Base-by-base conservation (phyloP, 1,140 invertebrate genomes). In the Cherax destructor region DNA sequence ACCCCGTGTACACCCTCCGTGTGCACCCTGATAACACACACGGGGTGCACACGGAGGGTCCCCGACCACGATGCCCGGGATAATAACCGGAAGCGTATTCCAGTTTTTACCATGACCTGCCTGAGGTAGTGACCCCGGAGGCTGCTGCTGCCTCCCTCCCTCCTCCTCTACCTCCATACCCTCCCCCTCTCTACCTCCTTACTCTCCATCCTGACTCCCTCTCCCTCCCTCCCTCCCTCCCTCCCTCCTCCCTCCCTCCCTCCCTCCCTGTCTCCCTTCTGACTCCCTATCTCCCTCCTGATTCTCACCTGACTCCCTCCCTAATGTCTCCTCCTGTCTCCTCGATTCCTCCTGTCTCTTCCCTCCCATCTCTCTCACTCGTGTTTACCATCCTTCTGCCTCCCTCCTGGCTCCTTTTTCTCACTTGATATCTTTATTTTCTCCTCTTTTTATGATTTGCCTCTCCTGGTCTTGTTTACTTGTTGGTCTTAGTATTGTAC, bases 41-140 rank as follows among this genome's bases (percentile, higher is more conserved):
- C 21, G 5, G 69, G 24, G 69, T 74, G 69, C 69, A 16, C 61
- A 21, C 69, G 21, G 21, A 6, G 18, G 69, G 69, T 74, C 69
- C 18, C 18, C n/a, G 69, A 21, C 69, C 69, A 69, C 69, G 69
- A 30, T 30, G n/a, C 69, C 61, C n/a, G 5, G 6, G 69, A 30
- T 74, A 74, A 74, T 74, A 74, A 74, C 69, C 69, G 69, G 69
- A 74, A 74, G 69, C n/a, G 69, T 74, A 74, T 21, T 74, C 69
- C n/a, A 74, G 69, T 74, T 74, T 74, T 74, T 74, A 74, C n/a
- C 69, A 9, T 5, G 69, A 30, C 69, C n/a, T 6, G n/a, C 69
- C 69, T 30, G 13, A 24, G 69, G n/a, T n/a, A 24, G 6, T 21
- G n/a, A 74, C 69, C 69, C 69, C n/a, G 18, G 24, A 5, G 69